Base-by-base conservation (phyloP, 2,113 vertebrate genomes). In the Pyxicephalus adspersus region DNA sequence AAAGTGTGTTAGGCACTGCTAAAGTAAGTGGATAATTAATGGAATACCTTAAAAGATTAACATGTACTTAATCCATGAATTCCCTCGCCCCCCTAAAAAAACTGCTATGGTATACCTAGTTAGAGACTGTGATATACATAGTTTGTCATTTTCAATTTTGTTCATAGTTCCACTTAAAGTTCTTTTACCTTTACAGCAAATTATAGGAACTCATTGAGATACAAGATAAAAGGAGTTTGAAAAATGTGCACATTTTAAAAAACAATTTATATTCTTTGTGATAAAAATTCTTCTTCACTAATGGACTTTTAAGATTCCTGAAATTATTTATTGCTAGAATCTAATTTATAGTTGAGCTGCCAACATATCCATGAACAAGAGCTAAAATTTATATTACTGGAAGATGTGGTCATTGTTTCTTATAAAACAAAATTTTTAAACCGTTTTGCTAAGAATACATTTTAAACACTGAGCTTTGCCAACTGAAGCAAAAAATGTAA, bases 361-460 rank as follows among this genome's bases (percentile, higher is more conserved):
- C 80, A 82, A 66, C 70, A 74, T 75, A 75, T 82, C 71, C 15
- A 75, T 52, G 80, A 66, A 65, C 16, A 34, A 58, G 50, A 74
- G 25, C 63, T 75, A 45, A 82, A 82, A 82, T 82, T 66, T 82
- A 82, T 82, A 28, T 82, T 82, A 74, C 80, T 82, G 80, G 80
- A 82, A 82, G 71, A 65, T 75, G 63, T 28, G 55, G 80, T 82
- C 70, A 82, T 82, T 75, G 80, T 82, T 82, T 82, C 80, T 75
- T 71, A 82, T 75, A 82, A 82, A 82, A 73, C 61, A 38, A 82
- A 20, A 66, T 75, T 66, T 22, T 64, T 45, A 16, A 82, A 65
- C 20, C 57, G 52, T 65, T 73, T 74, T 74, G 68, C 60, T 73
- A 81, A 73, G 57, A 64, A 38, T 61, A 81, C 58, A 64, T 55